These are phyloP conservation scores for Leptura quadrifasciata DNA, from an alignment of 2,888 invertebrate species.

Conservation along the genomic window DNA sequence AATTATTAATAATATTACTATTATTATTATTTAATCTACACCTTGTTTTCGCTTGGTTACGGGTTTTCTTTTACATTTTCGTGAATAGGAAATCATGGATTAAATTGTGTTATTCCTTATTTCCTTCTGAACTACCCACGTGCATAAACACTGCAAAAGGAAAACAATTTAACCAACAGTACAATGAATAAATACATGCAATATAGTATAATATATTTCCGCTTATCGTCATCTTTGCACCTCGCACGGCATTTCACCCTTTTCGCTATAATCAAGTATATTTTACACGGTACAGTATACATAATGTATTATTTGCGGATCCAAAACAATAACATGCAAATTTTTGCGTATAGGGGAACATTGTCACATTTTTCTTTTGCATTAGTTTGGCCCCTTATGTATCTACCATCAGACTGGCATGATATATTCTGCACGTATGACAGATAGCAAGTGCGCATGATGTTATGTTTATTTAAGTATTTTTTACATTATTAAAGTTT, in stretches of 20 bases:
- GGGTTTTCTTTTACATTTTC: no score
- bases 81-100: no score
- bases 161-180: no score
- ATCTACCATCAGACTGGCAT: neutral
- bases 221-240: neutral
- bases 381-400: neutral
- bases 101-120: no score
- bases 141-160: no score
- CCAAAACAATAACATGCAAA: constrained; percentile 19
- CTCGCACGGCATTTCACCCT: neutral
- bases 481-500: neutral
- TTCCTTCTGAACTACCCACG: no score
- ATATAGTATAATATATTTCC: no score
- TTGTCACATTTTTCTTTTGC: constrained; percentile 21
- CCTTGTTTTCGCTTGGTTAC: no score
- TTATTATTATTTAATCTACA: no score
- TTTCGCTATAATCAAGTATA: neutral
- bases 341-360: neutral
- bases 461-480: neutral
- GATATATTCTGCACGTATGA: neutral
- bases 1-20: no score
- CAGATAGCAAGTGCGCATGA: neutral
- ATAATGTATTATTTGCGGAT: neutral
- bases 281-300: neutral
- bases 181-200: no score